These are phyloP conservation scores for Tenthredo amoena DNA, from an alignment of 2,888 invertebrate genomes.

Conservation along the genomic window DNA sequence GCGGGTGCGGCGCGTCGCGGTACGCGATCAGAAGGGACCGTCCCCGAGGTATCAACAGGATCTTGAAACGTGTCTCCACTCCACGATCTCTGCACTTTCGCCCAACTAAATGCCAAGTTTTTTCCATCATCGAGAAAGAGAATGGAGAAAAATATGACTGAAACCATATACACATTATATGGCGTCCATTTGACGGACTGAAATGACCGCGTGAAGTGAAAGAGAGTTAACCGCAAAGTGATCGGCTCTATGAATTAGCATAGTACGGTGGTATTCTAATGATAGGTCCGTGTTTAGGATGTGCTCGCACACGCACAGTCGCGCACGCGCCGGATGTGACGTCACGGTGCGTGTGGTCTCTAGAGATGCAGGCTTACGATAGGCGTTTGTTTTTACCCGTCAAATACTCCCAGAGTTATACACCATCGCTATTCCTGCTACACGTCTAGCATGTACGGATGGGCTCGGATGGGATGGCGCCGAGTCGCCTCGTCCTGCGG, in stretches of 20 bases:
- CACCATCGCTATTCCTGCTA: constrained; percentile 16
- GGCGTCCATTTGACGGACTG: not conserved
- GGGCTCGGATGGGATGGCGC: constrained; percentile 4
- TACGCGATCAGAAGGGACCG: not conserved
- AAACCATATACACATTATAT: not conserved
- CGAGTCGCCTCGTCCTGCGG: not conserved
- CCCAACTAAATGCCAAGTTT: not conserved
- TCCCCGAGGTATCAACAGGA: not conserved
- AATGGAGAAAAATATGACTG: not conserved
- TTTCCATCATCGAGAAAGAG: not conserved
- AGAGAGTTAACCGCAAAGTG: constrained; percentile 25
- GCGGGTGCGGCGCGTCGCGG: not conserved
- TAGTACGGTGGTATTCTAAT: constrained; percentile 60
- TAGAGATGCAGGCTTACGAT: constrained; percentile 44
- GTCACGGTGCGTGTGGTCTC: constrained; percentile 61
- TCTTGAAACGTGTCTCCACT: not conserved
- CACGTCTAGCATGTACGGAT: not conserved
- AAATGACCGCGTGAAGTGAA: not conserved
- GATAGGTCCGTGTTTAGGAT: constrained; percentile 62
- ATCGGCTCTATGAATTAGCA: constrained; percentile 55
- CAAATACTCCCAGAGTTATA: constrained; percentile 6
- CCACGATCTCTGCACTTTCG: not conserved
- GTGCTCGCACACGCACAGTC: constrained; percentile 57
- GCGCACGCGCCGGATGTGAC: constrained; percentile 63
- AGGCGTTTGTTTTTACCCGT: constrained; percentile 39